Conservation (phyloP, 2,888 invertebrate genomes). For the Troides helena region DNA sequence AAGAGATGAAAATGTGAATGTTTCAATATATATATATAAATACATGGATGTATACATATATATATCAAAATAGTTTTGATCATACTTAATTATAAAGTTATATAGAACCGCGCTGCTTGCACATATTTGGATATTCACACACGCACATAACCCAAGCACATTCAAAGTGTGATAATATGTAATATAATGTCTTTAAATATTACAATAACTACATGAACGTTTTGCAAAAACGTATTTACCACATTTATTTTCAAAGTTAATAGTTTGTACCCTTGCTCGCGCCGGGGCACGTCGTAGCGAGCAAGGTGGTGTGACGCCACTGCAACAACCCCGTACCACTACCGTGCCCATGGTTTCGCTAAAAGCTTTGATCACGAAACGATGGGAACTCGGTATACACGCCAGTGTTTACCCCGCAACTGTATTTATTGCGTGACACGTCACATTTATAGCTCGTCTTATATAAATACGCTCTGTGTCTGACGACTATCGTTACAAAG, state of each 20-base stretch:
- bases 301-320: slow-evolving; percentile 66
- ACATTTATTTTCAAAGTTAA: background rate
- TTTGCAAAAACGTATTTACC: background rate
- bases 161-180: slow-evolving; percentile 1
- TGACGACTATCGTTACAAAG: background rate
- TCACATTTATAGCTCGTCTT: background rate
- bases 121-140: background rate
- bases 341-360: slow-evolving; percentile 38
- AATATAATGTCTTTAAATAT: background rate
- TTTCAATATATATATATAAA: too few species aligned
- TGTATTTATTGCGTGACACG: slow-evolving; percentile 12
- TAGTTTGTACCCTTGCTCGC: background rate
- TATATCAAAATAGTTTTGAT: too few species aligned
- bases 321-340: slow-evolving; percentile 48
- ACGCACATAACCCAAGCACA: background rate
- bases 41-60: too few species aligned
- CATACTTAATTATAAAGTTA: background rate
- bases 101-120: background rate
- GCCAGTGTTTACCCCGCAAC: slow-evolving; percentile 1
- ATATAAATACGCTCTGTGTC: background rate
- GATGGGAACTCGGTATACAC: slow-evolving; percentile 34
- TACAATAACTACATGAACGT: background rate
- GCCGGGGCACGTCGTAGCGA: slow-evolving; percentile 51
- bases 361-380: slow-evolving; percentile 42
- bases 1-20: too few species aligned